These are phyloP conservation scores for Laterallus jamaicensis DNA, from an alignment of 2,113 vertebrate species.

Conservation along the genomic window DNA sequence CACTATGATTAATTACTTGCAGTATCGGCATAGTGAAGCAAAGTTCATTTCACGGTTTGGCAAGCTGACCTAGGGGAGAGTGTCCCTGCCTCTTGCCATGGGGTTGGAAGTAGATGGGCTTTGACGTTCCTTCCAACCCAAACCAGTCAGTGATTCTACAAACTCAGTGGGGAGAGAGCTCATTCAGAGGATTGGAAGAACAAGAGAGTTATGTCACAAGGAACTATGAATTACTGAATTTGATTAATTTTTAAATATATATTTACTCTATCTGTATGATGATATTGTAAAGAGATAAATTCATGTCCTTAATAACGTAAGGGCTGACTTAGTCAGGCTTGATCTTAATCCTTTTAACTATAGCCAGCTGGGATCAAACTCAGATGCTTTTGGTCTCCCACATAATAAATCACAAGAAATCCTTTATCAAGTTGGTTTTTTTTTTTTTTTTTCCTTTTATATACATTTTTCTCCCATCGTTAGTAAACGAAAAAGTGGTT, in stretches of 20 bases:
- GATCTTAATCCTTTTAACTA: not conserved
- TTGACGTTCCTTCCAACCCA: too few relatives aligned
- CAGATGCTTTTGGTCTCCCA: not conserved
- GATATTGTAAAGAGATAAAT: not conserved
- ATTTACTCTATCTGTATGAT: not conserved
- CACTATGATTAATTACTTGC: not conserved
- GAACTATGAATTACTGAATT: not conserved
- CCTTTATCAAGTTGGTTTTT: not conserved
- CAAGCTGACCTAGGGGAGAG: too few relatives aligned
- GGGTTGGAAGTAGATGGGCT: too few relatives aligned
- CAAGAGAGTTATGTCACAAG: not conserved
- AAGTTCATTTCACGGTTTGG: not conserved
- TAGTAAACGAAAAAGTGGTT: not conserved
- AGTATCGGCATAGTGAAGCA: not conserved
- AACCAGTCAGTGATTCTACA: not conserved
- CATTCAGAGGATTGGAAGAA: not conserved
- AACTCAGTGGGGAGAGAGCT: not conserved
- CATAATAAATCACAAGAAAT: not conserved
- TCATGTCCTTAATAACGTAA: not conserved
- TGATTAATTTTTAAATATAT: not conserved
- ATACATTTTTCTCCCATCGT: not conserved
- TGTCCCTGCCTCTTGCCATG: too few relatives aligned
- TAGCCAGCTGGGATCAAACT: not conserved
- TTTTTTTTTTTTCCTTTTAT: not conserved
- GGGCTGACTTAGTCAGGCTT: not conserved